Base-by-base conservation (phyloP, 37 sponge, comb jelly and placozoan species). In the Cliona cf. orientalis region DNA sequence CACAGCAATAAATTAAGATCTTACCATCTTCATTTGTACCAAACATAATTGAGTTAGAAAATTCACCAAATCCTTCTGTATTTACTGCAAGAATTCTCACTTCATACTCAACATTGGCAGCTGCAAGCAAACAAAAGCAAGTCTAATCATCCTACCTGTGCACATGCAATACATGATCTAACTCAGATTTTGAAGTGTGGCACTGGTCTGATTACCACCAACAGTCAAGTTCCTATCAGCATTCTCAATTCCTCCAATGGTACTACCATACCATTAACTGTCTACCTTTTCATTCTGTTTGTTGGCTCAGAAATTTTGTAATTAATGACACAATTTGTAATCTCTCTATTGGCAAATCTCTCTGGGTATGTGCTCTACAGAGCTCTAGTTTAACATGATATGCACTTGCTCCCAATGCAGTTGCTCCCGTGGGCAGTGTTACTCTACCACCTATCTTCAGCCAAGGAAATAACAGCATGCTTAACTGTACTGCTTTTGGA, bases 71-170 rank as follows among this genome's bases (percentile, higher is more conserved):
- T 40, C 85, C 85, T 23, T 69, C 35, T 21, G 21, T 26, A 76
- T 66, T 84, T 19, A 14, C 40, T 25, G 76, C 85, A 28, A 44
- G 67, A 65, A 76, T 78, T 53, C 59, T 43, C 41, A 42, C 76
- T 61, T 69, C 71, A 67, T 84, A 84, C 36, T 40, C 71, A 42
- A 71, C 69, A 44, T 58, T 68, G 0, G 85, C 62, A 66, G 85
- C 85, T 84, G 55, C 11, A 44, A 28, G 36, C 12, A 36, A 34
- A 33, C 3, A 67, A 5, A 6, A 67, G 11, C 17, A 19, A 49
- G 17, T 35, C 2, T 21, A 25, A 32, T 9, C 31, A 49, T 55
- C 14, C 32, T 19, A 44, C 28, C 3, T 26, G 3, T 58, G 56
- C 38, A 29, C n/a, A n/a, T n/a, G n/a, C 38, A 56, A 12, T 25